A percentile compares a stretch with the other conserved stretches of the same genome.
These are phyloP conservation scores for Eurytoma californica DNA, from an alignment of 2,888 invertebrate genomes.

Conservation along the genomic window DNA sequence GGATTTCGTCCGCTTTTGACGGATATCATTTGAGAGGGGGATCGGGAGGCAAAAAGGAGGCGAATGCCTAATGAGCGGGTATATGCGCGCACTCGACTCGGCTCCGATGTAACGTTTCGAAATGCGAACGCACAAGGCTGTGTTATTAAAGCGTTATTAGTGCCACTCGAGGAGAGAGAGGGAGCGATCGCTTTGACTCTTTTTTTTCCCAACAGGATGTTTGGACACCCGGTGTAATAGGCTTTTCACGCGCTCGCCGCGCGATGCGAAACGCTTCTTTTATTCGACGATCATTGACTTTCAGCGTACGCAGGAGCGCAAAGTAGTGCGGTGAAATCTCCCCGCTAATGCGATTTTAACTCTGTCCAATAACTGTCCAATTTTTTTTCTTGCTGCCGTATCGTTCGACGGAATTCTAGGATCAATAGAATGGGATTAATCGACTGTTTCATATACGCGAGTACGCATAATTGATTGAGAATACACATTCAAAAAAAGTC, in stretches of 20 bases:
- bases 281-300: neutral
- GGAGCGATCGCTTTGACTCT: neutral
- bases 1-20: slow-evolving; percentile 17
- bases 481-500: neutral
- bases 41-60: slow-evolving; percentile 5
- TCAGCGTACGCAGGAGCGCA: neutral
- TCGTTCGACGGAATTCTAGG: no score
- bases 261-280: slow-evolving; percentile 8
- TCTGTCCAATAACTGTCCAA: no score
- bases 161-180: slow-evolving; percentile 10
- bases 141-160: slow-evolving; percentile 54
- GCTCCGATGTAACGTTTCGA: slow-evolving; percentile 37
- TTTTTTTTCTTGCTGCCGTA: no score
- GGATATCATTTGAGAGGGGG: slow-evolving; percentile 38
- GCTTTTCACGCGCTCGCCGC: slow-evolving; percentile 10
- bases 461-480: neutral
- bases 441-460: no score
- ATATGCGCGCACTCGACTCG: neutral
- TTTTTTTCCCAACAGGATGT: slow-evolving; percentile 9
- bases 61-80: slow-evolving; percentile 48
- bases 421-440: no score
- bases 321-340: no score
- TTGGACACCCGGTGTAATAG: slow-evolving; percentile 7
- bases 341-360: no score
- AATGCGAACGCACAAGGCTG: slow-evolving; percentile 30